Conservation (phyloP, 2,797 vertebrate species). For the Gorsachius magnificus region DNA sequence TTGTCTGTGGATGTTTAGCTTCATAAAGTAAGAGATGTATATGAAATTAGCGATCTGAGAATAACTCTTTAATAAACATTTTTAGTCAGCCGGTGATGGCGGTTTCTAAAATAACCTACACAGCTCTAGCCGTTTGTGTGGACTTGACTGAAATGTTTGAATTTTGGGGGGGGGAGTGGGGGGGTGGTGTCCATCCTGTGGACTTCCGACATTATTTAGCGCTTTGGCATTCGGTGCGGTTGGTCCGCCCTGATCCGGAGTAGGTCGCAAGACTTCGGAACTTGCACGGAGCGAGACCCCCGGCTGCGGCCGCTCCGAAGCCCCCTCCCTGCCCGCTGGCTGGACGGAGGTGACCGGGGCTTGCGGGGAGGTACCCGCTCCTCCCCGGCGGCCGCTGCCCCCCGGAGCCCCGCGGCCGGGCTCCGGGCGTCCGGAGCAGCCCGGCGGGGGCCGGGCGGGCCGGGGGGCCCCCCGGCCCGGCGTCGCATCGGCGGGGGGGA, state of each 20-base stretch:
- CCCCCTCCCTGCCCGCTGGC: neutral
- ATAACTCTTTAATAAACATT: fast-evolving
- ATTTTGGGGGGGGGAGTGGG: neutral
- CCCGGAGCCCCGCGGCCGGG: neutral
- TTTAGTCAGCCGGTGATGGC: fast-evolving
- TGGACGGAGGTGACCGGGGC: too few species aligned
- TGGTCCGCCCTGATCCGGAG: neutral
- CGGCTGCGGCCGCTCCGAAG: neutral
- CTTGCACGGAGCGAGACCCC: neutral
- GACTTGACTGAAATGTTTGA: too few species aligned
- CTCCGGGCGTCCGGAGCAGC: too few species aligned
- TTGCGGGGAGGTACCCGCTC: neutral
- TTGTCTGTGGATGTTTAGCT: neutral
- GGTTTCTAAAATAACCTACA: neutral
- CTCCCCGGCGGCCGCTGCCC: neutral
- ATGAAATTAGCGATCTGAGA: fast-evolving
- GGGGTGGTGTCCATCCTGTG: neutral
- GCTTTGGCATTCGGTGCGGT: neutral
- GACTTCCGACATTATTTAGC: too few species aligned
- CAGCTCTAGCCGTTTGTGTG: neutral
- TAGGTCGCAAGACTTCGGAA: fast-evolving
- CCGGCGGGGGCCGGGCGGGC: too few species aligned
- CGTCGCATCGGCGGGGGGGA: slow-evolving; percentile 78
- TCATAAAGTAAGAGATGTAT: neutral
- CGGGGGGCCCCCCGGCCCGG: slow-evolving; percentile 74